These are phyloP conservation scores for Tanytarsus gracilentus DNA, from an alignment of 2,888 invertebrate genomes.

Conservation along the genomic window DNA sequence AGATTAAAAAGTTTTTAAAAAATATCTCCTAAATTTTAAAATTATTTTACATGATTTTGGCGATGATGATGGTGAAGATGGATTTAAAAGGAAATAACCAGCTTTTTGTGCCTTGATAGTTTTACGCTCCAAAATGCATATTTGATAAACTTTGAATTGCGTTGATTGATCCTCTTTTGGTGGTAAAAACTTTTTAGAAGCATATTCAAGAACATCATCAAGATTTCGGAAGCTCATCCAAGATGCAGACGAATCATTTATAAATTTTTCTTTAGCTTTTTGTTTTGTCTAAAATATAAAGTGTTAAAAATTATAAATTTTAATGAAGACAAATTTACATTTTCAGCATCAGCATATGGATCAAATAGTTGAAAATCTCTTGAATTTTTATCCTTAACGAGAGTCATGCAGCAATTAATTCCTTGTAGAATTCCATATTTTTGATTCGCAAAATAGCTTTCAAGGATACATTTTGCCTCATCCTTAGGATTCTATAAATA, in stretches of 20 bases:
- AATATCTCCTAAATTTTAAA: too few relatives aligned
- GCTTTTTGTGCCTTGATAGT: background rate
- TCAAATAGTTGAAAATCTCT: constrained; percentile 52
- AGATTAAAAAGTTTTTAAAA: too few relatives aligned
- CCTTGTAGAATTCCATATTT: constrained; percentile 36
- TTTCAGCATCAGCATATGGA: constrained; percentile 44
- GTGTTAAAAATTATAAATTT: too few relatives aligned
- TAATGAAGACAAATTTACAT: too few relatives aligned
- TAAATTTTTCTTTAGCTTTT: too few relatives aligned
- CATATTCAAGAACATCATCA: background rate
- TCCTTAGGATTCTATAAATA: background rate
- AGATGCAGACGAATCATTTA: background rate
- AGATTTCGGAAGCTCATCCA: background rate
- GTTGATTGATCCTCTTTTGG: constrained; percentile 30
- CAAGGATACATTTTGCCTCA: constrained; percentile 36
- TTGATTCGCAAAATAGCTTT: constrained; percentile 46
- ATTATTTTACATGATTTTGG: background rate
- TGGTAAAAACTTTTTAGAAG: constrained; percentile 18
- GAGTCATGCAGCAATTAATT: constrained; percentile 35
- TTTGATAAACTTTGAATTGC: constrained; percentile 26
- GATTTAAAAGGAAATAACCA: constrained; percentile 9
- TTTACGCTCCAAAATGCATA: background rate
- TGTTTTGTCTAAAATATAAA: too few relatives aligned
- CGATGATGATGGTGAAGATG: constrained; percentile 38
- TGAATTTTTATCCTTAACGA: constrained; percentile 14